Percentiles rank a stretch among this genome's conserved stretches.
phyloP scores from a whole-genome alignment of 2,888 invertebrate species.

The Cheiracanthium punctorium region DNA sequence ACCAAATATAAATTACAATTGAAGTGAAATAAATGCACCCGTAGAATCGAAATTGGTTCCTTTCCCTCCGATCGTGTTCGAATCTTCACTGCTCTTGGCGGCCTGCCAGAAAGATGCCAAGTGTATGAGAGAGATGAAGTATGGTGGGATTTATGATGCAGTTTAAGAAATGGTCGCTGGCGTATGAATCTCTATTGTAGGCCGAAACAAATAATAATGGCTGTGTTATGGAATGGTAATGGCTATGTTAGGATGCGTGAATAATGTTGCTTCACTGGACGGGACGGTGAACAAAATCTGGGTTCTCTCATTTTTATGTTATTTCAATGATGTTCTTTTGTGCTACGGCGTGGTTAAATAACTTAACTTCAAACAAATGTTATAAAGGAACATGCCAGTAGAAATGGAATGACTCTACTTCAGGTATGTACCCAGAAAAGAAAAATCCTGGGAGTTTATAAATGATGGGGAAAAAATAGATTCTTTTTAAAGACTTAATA shows the following conservation, averaged over 20 bases:
- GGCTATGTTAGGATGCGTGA: background rate
- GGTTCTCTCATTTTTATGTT: too few species aligned
- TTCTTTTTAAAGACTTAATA: too few species aligned
- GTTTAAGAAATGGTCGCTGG: background rate
- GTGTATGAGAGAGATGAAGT: background rate
- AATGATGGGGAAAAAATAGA: too few species aligned
- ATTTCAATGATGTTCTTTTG: too few species aligned
- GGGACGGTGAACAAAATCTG: too few species aligned
- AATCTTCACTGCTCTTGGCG: background rate
- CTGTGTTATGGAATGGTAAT: background rate
- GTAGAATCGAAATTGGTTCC: background rate
- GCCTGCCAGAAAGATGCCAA: background rate
- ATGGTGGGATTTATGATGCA: background rate
- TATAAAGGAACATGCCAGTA: too few species aligned
- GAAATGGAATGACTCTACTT: too few species aligned
- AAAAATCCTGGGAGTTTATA: too few species aligned
- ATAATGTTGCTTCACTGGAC: too few species aligned
- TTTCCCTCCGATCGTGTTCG: background rate
- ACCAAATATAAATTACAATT: background rate
- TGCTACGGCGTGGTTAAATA: too few species aligned
- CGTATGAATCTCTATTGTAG: background rate
- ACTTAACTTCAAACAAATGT: too few species aligned
- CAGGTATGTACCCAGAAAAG: too few species aligned
- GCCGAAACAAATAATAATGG: background rate
- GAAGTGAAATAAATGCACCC: background rate